Conservation (phyloP, 1,140 invertebrate species). For the Leguminivora glycinivorella region DNA sequence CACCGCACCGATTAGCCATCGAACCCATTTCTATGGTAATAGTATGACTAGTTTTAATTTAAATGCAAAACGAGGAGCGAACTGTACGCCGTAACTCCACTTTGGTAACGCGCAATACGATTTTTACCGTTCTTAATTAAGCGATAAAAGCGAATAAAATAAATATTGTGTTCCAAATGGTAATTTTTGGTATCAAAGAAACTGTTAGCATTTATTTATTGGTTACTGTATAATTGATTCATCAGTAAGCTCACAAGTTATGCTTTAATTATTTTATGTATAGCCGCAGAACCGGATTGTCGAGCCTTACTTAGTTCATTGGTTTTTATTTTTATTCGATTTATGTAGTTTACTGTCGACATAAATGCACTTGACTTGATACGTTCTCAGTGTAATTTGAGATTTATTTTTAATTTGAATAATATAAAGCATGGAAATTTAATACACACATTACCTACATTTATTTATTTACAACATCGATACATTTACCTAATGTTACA, state of each 20-base stretch:
- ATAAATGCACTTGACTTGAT: not conserved
- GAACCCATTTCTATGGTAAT: conserved; percentile 65
- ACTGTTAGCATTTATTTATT: conserved; percentile 43
- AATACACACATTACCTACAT: too few species aligned
- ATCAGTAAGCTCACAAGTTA: conserved; percentile 7
- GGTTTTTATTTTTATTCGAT: conserved; percentile 16
- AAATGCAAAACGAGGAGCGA: conserved; percentile 45
- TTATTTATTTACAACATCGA: too few species aligned
- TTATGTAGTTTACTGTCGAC: conserved; percentile 1
- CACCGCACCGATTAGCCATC: conserved; percentile 73
- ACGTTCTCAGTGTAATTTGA: not conserved
- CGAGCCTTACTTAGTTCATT: conserved; percentile 1
- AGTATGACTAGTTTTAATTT: conserved; percentile 48
- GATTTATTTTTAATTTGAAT: not conserved
- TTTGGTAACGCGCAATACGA: conserved; percentile 9
- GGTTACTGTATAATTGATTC: conserved; percentile 31
- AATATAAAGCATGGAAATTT: not conserved
- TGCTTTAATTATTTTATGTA: conserved; percentile 22
- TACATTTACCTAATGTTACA: too few species aligned
- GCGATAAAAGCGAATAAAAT: conserved; percentile 36
- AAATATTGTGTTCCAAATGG: conserved; percentile 17
- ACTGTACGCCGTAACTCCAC: conserved; percentile 26
- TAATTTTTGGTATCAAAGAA: conserved; percentile 14
- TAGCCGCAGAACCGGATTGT: conserved; percentile 12
- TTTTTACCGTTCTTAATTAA: conserved; percentile 23